Evolutionary conservation across 2,888 invertebrate genomes (phyloP).

Genomic region (Epinotia brunnichana): DNA sequence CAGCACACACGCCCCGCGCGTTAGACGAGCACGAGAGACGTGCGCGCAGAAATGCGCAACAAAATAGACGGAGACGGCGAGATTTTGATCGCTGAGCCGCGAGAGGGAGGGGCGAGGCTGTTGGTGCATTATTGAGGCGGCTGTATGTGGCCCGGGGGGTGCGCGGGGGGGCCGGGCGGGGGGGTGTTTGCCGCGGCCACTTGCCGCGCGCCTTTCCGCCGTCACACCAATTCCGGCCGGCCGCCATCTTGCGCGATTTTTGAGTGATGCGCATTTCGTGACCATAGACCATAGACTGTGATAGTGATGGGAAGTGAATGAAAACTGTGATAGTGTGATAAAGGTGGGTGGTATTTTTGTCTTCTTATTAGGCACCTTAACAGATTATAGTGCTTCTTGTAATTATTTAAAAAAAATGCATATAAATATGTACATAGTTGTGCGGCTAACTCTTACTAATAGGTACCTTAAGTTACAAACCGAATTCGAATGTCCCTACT

Average conservation of each 20-base stretch:
- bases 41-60: conserved; percentile 68
- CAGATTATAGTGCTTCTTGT: no score
- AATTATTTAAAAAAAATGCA: no score
- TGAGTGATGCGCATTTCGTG: conserved; percentile 35
- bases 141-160: conserved; percentile 63
- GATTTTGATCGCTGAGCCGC: conserved; percentile 51
- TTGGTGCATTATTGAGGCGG: conserved; percentile 72
- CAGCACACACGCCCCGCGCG: conserved; percentile 18
- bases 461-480: no score
- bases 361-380: background rate
- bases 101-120: conserved; percentile 65
- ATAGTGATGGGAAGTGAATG: conserved; percentile 35
- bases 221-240: conserved; percentile 72
- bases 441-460: no score
- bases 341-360: conserved; percentile 22
- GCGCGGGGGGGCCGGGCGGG: conserved; percentile 44
- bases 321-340: conserved; percentile 22
- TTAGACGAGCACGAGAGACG: conserved; percentile 50
- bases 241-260: conserved; percentile 55
- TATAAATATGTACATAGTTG: no score
- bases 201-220: conserved; percentile 73
- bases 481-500: no score
- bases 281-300: conserved; percentile 20
- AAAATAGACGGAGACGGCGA: conserved; percentile 52
- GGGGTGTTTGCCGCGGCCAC: conserved; percentile 55